Base-by-base conservation (phyloP, 64 coral and sea anemone species). In the Montipora efflorescens region DNA sequence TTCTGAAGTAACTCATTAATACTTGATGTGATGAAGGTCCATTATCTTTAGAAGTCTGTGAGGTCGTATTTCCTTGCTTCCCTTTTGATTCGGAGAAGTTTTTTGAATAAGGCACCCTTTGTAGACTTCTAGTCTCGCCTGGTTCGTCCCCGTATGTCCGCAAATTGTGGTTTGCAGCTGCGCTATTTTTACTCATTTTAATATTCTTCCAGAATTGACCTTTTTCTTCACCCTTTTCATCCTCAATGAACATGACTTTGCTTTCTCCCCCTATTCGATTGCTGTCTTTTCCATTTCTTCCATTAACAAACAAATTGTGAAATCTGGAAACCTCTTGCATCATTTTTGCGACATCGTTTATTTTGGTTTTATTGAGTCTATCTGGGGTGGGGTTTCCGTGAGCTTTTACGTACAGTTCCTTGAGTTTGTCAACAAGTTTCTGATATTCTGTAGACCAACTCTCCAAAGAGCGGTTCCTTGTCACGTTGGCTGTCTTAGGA, bases 1-100 rank as follows among this genome's bases (percentile, higher is more conserved):
- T 95, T 19, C 66, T 77, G 47, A 98, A 98, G 73, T 98, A 98
- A 43, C 82, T 87, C 85, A 98, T 79, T 5, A 98, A 64, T 15
- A 98, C 59, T 78, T 89, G 82, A 77, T 94, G 91, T 36, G 96
- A 85, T 36, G 74, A 92, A 1, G 61, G 77, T 21, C 88, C 55
- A 18, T 64, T 62, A 58, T 22, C 23, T 0, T 48, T 9, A 21
- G 50, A 79, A 47, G 23, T 36, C 67, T 48, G 22, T 47, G 45
- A 59, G 3, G 22, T 89, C 16, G 46, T 18, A 25, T 59, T 76
- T 89, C 0, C 21, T 20, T 19, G 11, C 7, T 7, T 53, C 7
- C 8, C 67, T 44, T 3, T 15, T 49, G 44, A 22, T 75, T 53
- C 9, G 25, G 25, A 45, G 19, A 28, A 1, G 19, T 44, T 50